Evolutionary conservation across 2,797 vertebrate genomes (phyloP).

Genomic region (Sebastes trivittatus): DNA sequence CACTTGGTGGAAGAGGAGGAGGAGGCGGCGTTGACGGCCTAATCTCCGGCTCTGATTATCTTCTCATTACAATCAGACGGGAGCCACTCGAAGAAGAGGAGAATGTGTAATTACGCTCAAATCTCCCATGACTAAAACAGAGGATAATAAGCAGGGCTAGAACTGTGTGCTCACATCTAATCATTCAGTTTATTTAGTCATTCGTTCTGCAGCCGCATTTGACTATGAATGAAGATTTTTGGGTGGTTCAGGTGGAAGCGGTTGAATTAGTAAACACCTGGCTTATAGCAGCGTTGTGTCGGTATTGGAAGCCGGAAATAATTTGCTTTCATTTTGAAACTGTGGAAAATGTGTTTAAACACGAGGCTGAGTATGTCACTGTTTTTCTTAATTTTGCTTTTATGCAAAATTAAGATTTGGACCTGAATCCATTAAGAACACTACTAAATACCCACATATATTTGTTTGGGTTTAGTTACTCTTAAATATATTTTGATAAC

Average conservation of each 20-base stretch:
- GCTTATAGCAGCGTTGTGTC: neutral
- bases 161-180: slow-evolving; percentile 45
- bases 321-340: neutral
- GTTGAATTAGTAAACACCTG: slow-evolving; percentile 26
- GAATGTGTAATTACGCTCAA: slow-evolving; percentile 75
- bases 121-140: slow-evolving; percentile 75
- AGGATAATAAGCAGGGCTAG: slow-evolving; percentile 62
- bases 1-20: slow-evolving; percentile 17
- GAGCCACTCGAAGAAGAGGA: slow-evolving; percentile 68
- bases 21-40: slow-evolving; percentile 70
- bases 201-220: slow-evolving; percentile 28
- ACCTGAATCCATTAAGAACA: neutral
- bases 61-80: slow-evolving; percentile 81
- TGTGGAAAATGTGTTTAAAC: neutral
- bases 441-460: neutral
- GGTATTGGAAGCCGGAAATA: neutral
- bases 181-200: slow-evolving; percentile 58
- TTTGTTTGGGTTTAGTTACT: neutral
- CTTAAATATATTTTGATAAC: neutral
- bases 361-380: neutral
- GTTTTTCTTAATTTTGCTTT: neutral
- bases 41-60: slow-evolving; percentile 83
- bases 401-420: neutral
- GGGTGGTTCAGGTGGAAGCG: slow-evolving; percentile 7
- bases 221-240: slow-evolving; percentile 12